Base-by-base conservation (phyloP, 2,888 invertebrate genomes). In the Chrysolina americana region DNA sequence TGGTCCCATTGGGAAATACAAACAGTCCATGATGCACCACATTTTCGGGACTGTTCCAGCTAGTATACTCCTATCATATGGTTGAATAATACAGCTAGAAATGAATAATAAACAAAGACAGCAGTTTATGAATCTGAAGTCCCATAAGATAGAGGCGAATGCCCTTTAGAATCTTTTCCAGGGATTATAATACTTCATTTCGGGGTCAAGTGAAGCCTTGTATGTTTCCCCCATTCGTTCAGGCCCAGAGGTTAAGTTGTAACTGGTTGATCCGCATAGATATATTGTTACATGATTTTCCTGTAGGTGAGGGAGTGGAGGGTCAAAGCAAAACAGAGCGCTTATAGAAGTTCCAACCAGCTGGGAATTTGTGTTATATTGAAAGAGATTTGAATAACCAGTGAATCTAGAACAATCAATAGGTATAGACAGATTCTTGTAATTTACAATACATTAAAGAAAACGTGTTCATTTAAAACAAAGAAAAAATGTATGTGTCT, bases 161-260 rank as follows among this genome's bases (percentile, higher is more conserved):
- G 23, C 19, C 15, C 56, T 23, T 23, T 5, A 19, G 10, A 56
- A 2, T 56, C 0, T 56, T 21, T 56, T 11, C 23, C 9, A 19
- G 21, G 21, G 56, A 56, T 11, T 56, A 13, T 13, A 23, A 15
- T 56, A 56, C 19, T 56, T 56, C 56, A 23, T 56, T 56, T 56
- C 56, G 5, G 15, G 23, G 21, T 56, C 15, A 21, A 15, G 56
- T 23, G 56, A 56, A 56, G 56, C 56, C 19, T 19, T 21, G 56
- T n/a, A 23, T 13, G 19, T 9, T 53, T 15, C 23, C 47, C 56
- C 9, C 21, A 13, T 56, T 21, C 23, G 23, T 19, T 13, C 13
- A 13, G 15, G 19, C 11, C 21, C 23, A 23, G 23, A 56, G 56
- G 56, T 21, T 56, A 56, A 56, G 56, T 56, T 21, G 23, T 56